Evolutionary conservation across 2,113 vertebrate species (phyloP).

Genomic region (Pterocles gutturalis): DNA sequence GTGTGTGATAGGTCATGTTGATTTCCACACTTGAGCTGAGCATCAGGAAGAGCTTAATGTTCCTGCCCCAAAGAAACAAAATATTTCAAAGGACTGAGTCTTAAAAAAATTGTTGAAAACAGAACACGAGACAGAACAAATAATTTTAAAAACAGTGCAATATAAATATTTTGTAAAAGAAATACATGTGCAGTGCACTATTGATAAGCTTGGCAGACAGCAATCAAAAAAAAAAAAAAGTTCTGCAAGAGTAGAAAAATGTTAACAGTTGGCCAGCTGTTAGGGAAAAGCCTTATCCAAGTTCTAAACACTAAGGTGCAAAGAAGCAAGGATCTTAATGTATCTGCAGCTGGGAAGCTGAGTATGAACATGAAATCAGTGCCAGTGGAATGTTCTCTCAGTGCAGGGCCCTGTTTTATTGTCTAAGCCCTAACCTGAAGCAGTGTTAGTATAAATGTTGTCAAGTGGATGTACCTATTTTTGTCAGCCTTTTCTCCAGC

Average conservation of each 20-base stretch:
- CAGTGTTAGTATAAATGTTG: not conserved
- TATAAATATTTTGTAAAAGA: not conserved
- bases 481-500: not conserved
- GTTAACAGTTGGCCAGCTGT: not conserved
- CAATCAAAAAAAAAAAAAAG: too few species aligned
- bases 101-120: not conserved
- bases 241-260: not conserved
- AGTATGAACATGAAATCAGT: not conserved
- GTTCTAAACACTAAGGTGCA: not conserved
- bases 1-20: not conserved
- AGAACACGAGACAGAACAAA: not conserved
- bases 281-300: not conserved
- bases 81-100: not conserved
- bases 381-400: not conserved
- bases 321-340: not conserved
- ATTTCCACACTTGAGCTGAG: not conserved
- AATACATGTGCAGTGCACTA: not conserved
- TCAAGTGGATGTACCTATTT: not conserved
- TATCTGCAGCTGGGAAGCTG: not conserved
- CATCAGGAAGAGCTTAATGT: not conserved
- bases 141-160: not conserved
- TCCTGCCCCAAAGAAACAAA: not conserved
- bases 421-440: not conserved
- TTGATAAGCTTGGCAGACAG: constrained; percentile 1
- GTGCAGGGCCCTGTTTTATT: rapidly evolving